Evolutionary conservation across 2,113 vertebrate species (phyloP).

Genomic region (Ptilonorhynchus violaceus): DNA sequence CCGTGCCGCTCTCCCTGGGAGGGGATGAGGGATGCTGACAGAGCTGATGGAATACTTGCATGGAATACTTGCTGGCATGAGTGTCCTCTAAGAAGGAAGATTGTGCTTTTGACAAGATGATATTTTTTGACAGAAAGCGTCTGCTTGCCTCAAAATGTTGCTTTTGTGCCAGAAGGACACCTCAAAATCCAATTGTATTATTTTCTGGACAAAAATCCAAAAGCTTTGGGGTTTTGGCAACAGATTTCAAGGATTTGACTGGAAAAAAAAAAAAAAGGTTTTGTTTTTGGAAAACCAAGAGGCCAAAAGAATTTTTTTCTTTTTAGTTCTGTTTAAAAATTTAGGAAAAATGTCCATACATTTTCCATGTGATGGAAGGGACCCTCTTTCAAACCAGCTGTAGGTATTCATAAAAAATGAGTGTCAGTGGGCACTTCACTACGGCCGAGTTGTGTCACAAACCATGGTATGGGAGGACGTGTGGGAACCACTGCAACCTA

Average conservation of each 20-base stretch:
- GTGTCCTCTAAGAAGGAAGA: neutral
- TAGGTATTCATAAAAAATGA: neutral
- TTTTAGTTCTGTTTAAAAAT: neutral
- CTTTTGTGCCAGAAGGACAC: neutral
- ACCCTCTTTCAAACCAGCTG: neutral
- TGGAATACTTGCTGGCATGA: neutral
- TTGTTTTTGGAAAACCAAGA: neutral
- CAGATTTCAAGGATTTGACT: neutral
- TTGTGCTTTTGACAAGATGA: slow-evolving; percentile 1
- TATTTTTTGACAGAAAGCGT: slow-evolving; percentile 11
- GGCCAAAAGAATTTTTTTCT: neutral
- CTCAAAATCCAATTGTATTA: slow-evolving; percentile 10
- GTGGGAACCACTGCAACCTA: neutral
- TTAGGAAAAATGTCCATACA: neutral
- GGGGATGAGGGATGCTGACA: neutral
- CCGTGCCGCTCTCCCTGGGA: neutral
- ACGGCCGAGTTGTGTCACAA: neutral
- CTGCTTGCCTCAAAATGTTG: neutral
- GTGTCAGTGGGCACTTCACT: neutral
- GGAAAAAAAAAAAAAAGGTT: neutral
- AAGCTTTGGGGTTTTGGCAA: slow-evolving; percentile 4
- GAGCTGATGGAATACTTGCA: neutral
- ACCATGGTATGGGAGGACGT: neutral
- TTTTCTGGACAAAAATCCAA: slow-evolving; percentile 20
- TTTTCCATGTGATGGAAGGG: neutral